Evolutionary conservation across 1,140 invertebrate genomes (phyloP), one percentile per base, ranked within the genome.

Genomic region (Camponotus vicinus): DNA sequence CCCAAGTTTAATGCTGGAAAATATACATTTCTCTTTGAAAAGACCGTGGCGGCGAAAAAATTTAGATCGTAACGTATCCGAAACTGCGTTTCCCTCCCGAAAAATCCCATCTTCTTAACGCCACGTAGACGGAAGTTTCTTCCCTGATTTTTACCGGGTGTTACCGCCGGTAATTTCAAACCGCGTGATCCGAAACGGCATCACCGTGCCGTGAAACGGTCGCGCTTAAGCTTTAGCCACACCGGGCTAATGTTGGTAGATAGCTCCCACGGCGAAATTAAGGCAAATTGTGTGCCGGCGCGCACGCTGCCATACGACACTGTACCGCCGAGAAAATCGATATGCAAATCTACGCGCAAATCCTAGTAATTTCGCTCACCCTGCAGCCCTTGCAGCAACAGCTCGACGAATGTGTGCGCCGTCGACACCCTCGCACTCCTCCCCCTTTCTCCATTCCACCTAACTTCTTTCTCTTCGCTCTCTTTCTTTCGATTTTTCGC

Each of bases 301-400:
- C n/a, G 63, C 89, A 93, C 90, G 89, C 90, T 78, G 90, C 80
- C 88, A 90, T 90, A 91, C 93, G 91, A 91, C 90, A 91, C 90
- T 86, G 85, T 92, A 87, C 67, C 79, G 76, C 37, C 37, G 15
- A 71, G 89, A 91, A 93, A 94, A 95, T 95, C 94, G 94, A 95
- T 95, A 95, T 95, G 94, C 89, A 94, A 95, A 95, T 95, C 93
- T 93, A 93, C 91, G 92, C 92, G 92, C 92, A 94, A 94, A 95
- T 95, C 93, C 94, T 93, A 94, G 94, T 95, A 95, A 95, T 95
- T 93, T 95, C 87, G 91, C 87, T 80, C 67, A 61, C 66, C 88
- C 85, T 76, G 86, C 89, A 85, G 85, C 88, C 70, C 88, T 85
- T 79, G 89, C 89, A 87, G 88, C 89, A 87, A 79, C 63, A 76